Evolutionary conservation across 2,113 vertebrate genomes (phyloP), one percentile per base, ranked within the genome.

Genomic region (Perognathus longimembris): DNA sequence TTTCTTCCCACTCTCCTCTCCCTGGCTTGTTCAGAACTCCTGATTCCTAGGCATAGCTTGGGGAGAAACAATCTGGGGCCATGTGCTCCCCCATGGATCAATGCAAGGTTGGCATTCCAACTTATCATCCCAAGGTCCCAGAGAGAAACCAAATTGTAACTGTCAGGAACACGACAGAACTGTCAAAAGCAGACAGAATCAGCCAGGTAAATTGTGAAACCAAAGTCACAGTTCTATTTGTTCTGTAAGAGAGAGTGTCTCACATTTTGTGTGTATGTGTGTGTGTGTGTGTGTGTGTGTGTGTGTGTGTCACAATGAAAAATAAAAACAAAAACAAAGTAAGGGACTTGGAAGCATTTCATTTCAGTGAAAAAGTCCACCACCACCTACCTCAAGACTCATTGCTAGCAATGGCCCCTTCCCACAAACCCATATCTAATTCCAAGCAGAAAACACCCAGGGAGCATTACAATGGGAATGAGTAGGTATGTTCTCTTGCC

Each of bases 151-250:
- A 94, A 95, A 94, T 7, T 81, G 92, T 89, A 89, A 94, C 95
- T 95, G 94, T 96, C 91, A 87, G 91, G 87, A 93, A 96, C 93
- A 89, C 0, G 36, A 95, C 95, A 92, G 93, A 96, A 91, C 89
- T 95, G 94, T 97, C 96, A 97, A 94, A 93, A 89, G 93, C 84
- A 95, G 93, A 93, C 84, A 94, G 89, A 95, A 94, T 74, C 93
- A 95, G 94, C 90, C 96, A 83, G 59, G 0, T 91, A 81, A 96
- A 95, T 94, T 94, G 95, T 96, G 95, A 97, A 96, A 71, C 87
- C 1, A 12, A 92, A 95, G 87, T 94, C 94, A 95, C 95, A 95
- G 94, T 93, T 95, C 87, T 96, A 85, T 94, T 96, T 96, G 96
- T 94, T 97, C 95, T 96, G 84, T 2, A 4, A 95, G 91, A 95